Evolutionary conservation across 2,888 invertebrate species (phyloP).

Genomic region (Serripes groenlandicus): DNA sequence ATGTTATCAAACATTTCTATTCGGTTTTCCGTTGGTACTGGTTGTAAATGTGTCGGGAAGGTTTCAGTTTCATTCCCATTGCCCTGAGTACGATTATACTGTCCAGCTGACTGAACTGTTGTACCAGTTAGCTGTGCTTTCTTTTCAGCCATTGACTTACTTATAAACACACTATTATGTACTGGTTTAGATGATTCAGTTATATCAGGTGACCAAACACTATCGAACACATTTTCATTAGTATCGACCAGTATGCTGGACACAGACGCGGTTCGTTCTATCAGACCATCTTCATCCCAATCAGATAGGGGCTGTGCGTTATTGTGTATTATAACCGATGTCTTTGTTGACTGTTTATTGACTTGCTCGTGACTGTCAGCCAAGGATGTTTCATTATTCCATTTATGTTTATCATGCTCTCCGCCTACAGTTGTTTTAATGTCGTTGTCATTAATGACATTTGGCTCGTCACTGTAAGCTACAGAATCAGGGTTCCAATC

Average conservation of each 20-base stretch:
- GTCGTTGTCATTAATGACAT: not conserved
- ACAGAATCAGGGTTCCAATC: constrained; percentile 6
- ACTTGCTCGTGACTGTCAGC: not conserved
- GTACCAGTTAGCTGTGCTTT: not conserved
- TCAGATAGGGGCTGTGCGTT: not conserved
- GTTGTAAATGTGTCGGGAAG: not conserved
- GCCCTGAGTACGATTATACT: not conserved
- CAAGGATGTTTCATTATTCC: not conserved
- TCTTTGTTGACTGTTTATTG: not conserved
- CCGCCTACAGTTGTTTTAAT: not conserved
- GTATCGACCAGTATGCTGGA: constrained; percentile 18
- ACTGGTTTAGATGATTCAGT: not conserved
- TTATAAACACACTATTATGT: not conserved
- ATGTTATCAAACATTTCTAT: not conserved
- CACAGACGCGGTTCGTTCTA: constrained; percentile 4
- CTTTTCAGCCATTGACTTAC: not conserved
- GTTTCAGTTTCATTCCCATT: not conserved
- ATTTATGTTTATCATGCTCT: too few species aligned
- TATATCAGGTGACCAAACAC: constrained; percentile 18
- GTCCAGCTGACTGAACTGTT: not conserved
- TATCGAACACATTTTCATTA: not conserved
- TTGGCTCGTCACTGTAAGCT: not conserved
- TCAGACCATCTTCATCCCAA: not conserved
- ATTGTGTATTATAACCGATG: not conserved
- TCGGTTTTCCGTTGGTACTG: not conserved